Evolutionary conservation across 37 sponge, comb jelly and placozoan species (phyloP), one percentile per base, ranked within the genome.

Genomic region (Tethya wilhelma): DNA sequence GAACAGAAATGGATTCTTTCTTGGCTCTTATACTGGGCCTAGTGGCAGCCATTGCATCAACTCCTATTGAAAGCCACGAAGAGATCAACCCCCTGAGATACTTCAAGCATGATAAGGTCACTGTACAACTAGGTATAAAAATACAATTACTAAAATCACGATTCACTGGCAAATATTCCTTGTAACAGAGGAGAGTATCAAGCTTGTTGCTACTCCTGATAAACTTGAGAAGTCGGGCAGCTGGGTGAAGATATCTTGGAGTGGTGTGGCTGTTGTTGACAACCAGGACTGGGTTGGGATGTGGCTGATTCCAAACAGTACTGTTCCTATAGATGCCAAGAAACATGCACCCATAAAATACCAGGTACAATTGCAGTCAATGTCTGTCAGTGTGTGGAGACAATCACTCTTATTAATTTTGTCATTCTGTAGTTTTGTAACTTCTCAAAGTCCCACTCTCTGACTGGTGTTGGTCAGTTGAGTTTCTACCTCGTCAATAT

Each of bases 171-270:
- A n/a, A n/a, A n/a, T n/a, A n/a, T n/a, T n/a, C n/a, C n/a, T n/a
- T n/a, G n/a, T n/a, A n/a, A n/a, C 55, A 75, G 76, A 75, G 38
- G 4, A 75, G 25, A 25, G 34, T 23, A 75, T 77, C 17, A 2
- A 63, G 36, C 49, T 77, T 19, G 23, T 12, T 8, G 78, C 44
- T 0, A n/a, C 19, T 12, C 78, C 78, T 19, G 14, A 34, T 44
- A 3, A 44, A 2, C 64, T 77, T 31, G 64, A 77, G 34, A 56
- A 42, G 23, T 74, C 84, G 8, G 79, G 79, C 1, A 53, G 72
- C 17, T 89, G 84, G 90, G 75, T 79, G 59, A 84, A 42, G 0
- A 74, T 89, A 22, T 64, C 67, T 26, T 89, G 84, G 73, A 67
- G 57, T 0, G 67, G 74, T n/a, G 69, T 88, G 1, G 22, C 23